Base-by-base conservation (phyloP, 2,888 invertebrate species). In the Drosophila leonis region DNA sequence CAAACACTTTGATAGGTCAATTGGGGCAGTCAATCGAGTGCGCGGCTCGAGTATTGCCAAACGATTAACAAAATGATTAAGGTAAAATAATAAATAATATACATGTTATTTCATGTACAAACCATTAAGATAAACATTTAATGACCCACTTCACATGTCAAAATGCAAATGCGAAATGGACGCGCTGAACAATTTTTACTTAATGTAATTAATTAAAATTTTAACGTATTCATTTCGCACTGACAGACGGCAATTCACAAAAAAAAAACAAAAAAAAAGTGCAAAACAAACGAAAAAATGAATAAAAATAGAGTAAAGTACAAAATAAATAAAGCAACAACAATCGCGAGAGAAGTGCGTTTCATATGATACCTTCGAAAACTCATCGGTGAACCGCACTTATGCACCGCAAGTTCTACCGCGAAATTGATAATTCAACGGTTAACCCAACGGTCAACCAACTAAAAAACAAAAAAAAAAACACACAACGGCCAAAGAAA, bases 361-460 rank as follows among this genome's bases (percentile, higher is more conserved):
- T 63, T 62, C 75, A 88, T 75, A 73, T 90, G 90, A 90, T 90
- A 87, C 87, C 87, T 87, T 90, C 80, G 88, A 82, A 91, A 91
- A 92, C 87, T 91, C 90, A 90, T 88, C 79, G 91, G 90, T 85
- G 83, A 82, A 91, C 91, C 91, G 90, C 91, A 92, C 88, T 91
- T 91, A 91, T 92, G 90, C 78, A 89, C 91, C 91, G 85, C 92
- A 91, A 91, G 90, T 91, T 91, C 80, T 82, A 91, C 92, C 92
- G 84, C 92, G 88, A 91, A 91, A 92, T 91, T 92, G 91, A 91
- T 92, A 91, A 92, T 92, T 92, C 90, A 91, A 90, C 90, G 91
- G 92, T 91, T 90, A 85, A 92, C 91, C 91, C 78, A 79, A 72
- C 80, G 84, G 78, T 65, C 72, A 77, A 75, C 75, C 72, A 78